Conservation (phyloP, 2,888 invertebrate species). For the Eueremaeus valkanovi region DNA sequence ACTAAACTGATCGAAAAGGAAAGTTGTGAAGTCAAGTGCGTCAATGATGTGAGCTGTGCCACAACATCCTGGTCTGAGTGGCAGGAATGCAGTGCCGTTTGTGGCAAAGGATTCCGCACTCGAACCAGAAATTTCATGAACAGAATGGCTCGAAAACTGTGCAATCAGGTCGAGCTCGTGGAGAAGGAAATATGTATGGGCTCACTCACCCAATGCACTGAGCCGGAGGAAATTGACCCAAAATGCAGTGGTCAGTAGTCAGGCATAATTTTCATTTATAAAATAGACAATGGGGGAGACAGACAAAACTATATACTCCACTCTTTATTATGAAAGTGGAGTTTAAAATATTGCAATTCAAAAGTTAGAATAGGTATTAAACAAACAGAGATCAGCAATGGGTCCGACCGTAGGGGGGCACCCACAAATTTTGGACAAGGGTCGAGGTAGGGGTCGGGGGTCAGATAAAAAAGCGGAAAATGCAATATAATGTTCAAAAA, state of each 20-base stretch:
- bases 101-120: constrained; percentile 59
- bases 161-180: constrained; percentile 48
- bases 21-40: constrained; percentile 62
- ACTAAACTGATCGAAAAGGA: constrained; percentile 69
- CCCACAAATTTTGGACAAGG: too few species aligned
- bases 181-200: constrained; percentile 52
- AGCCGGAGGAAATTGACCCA: constrained; percentile 43
- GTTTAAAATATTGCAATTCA: too few species aligned
- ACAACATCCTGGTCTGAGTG: constrained; percentile 56
- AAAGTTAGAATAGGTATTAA: too few species aligned
- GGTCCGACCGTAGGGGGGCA: too few species aligned
- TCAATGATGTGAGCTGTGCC: constrained; percentile 52
- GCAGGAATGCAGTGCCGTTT: constrained; percentile 56
- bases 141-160: constrained; percentile 41
- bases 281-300: too few species aligned
- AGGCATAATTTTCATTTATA: too few species aligned
- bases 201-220: constrained; percentile 50
- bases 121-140: constrained; percentile 61
- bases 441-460: too few species aligned
- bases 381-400: too few species aligned
- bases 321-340: too few species aligned
- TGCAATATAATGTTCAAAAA: too few species aligned
- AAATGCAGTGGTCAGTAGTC: constrained; percentile 68
- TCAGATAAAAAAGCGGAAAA: too few species aligned
- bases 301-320: too few species aligned